Base-by-base conservation (phyloP, 1,140 invertebrate species). In the Theocolax elegans region DNA sequence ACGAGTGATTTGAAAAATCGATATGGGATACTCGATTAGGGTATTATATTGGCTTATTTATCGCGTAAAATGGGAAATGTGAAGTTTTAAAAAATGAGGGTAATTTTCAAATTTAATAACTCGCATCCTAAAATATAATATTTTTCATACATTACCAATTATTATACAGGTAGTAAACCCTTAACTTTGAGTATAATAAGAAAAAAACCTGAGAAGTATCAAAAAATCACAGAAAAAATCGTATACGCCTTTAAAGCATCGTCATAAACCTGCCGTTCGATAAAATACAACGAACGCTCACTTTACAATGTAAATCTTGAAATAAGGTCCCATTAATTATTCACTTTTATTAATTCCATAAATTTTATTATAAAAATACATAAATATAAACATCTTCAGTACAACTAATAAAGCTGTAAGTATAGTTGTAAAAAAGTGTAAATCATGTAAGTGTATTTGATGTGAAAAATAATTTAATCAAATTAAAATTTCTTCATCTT, bases 1-100 rank as follows among this genome's bases (percentile, higher is more conserved):
- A 21, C 54, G 54, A 23, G 54, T 3, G 54, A 21, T 21, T 27
- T 40, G 35, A 58, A 58, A 58, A 40, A 58, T 58, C 19, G 54
- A 42, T 42, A 23, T 19, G 9, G 54, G 35, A 58, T 21, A n/a
- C 29, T 17, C 15, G 15, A 31, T 54, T 17, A 54, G n/a, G n/a
- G n/a, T 15, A 12, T 17, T 54, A 31, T 29, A 31, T 35, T 35
- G 51, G 51, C 15, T 6, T 2, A 54, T 54, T 54, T 54, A 27
- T 44, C 42, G 10, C 13, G 42, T 44, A n/a, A n/a, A 44, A 44
- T 44, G 15, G 7, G 6, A 44, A 44, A 44, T 17, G 15, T 6
- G 31, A 35, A 6, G 31, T 35, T 35, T 35, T 54, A 27, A 51
- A 51, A 51, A 51, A 51, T 51, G 25, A 0, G 15, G 9, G 49